Evolutionary conservation across 2,888 invertebrate species (phyloP), one percentile per base, ranked within the genome.

Genomic region (Megamerina dolium): DNA sequence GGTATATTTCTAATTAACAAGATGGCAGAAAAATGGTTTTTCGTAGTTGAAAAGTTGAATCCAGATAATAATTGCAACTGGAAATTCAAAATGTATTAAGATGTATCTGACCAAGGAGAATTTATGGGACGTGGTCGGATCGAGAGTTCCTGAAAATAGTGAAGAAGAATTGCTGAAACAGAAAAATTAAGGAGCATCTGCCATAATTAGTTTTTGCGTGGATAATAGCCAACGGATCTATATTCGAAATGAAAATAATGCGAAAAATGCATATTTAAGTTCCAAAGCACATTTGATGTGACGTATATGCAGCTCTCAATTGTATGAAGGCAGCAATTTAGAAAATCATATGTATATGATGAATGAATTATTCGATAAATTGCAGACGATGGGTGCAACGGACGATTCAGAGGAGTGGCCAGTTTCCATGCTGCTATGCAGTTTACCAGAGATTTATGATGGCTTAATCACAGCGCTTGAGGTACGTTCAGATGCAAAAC

Each of bases 381-480:
- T n/a, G n/a, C n/a, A n/a, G n/a, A n/a, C n/a, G n/a, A n/a, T n/a
- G n/a, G n/a, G n/a, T n/a, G n/a, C n/a, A n/a, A 43, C 23, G 34
- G 10, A 41, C 34, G 40, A 29, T 12, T 26, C 38, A 6, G 38
- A 35, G 16, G 26, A 35, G 18, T 39, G 23, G 37, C 41, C 37
- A 45, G 33, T 41, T 32, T 34, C 37, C n/a, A 37, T 37, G 17
- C 12, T 37, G 26, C 27, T 33, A 10, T 41, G 45, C 17, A 43
- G 32, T 16, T 27, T 38, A 20, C 38, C 19, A 29, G 33, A 14
- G 23, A 37, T 13, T 13, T 14, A 34, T 23, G 37, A 37, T 17
- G 37, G 18, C 5, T 36, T 42, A n/a, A 31, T 42, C n/a, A 37
- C 32, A 9, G 23, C 31, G 13, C 18, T 37, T 12, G 35, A 32